A percentile compares a stretch with the other conserved stretches of the same genome.
These are phyloP conservation scores for Caranx ignobilis DNA, from an alignment of 2,113 vertebrate genomes.

Conservation along the genomic window DNA sequence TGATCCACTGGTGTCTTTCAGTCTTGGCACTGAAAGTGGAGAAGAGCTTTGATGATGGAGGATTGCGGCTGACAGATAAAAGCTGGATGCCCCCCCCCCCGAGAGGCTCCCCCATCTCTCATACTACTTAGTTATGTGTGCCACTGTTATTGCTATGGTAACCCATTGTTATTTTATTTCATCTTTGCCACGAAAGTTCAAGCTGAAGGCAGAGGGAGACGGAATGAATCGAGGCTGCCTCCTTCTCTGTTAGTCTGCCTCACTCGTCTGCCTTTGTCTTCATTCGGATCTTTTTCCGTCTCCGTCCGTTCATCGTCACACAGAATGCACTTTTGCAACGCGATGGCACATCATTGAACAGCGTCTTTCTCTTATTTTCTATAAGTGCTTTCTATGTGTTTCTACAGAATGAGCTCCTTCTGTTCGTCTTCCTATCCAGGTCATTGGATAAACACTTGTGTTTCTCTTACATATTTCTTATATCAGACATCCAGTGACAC, in stretches of 20 bases:
- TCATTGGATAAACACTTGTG: slow-evolving; percentile 8
- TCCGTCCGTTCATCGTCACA: neutral
- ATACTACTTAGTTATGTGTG: slow-evolving; percentile 70
- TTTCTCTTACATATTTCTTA: neutral
- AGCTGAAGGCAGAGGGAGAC: slow-evolving; percentile 42
- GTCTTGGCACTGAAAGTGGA: slow-evolving; percentile 69
- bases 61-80: slow-evolving; percentile 71
- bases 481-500: slow-evolving; percentile 27
- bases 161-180: slow-evolving; percentile 78
- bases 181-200: slow-evolving; percentile 67
- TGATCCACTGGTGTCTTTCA: slow-evolving; percentile 73
- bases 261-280: slow-evolving; percentile 40
- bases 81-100: slow-evolving; percentile 41
- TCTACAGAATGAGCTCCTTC: neutral
- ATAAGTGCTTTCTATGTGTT: neutral
- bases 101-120: slow-evolving; percentile 64
- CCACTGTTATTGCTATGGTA: slow-evolving; percentile 72
- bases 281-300: neutral
- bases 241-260: neutral
- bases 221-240: slow-evolving; percentile 12
- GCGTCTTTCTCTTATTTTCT: neutral
- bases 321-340: neutral
- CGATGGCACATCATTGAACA: neutral
- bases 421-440: slow-evolving; percentile 18
- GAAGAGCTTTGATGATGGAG: slow-evolving; percentile 80